Evolutionary conservation across 2,888 invertebrate genomes (phyloP).

Genomic region (Acrobasis consociella): DNA sequence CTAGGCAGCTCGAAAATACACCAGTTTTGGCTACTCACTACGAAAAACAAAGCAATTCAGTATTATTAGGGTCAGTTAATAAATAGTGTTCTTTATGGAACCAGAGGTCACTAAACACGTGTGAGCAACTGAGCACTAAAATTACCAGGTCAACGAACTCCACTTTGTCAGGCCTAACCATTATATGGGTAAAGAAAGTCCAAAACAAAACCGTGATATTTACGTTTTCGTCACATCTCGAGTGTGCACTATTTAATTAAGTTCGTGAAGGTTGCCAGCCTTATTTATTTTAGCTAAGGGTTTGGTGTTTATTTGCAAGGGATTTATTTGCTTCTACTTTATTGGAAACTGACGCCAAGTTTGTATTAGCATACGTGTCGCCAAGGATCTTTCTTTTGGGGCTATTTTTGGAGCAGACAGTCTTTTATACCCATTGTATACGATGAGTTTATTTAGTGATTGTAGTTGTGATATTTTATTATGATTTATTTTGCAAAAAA

Average conservation of each 20-base stretch:
- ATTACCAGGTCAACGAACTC: too few species aligned
- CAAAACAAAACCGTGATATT: conserved; percentile 3
- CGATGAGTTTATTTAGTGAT: neutral
- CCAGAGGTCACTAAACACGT: too few species aligned
- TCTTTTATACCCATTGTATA: neutral
- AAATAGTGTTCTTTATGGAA: too few species aligned
- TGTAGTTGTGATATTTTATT: neutral
- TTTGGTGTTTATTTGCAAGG: conserved; percentile 46
- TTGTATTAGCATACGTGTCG: conserved; percentile 36
- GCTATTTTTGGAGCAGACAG: conserved; percentile 21
- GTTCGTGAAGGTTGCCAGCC: conserved; percentile 42
- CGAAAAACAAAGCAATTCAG: too few species aligned
- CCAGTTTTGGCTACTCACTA: too few species aligned
- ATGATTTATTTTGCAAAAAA: neutral
- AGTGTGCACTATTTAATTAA: conserved; percentile 43
- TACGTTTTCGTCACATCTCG: conserved; percentile 7
- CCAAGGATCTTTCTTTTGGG: conserved; percentile 25
- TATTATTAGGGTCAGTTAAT: too few species aligned
- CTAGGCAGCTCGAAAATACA: too few species aligned
- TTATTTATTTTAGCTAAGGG: conserved; percentile 52
- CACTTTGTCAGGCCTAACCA: too few species aligned
- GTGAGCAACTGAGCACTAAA: too few species aligned
- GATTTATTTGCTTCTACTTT: conserved; percentile 47
- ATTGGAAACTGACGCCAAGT: conserved; percentile 44
- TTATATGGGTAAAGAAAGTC: too few species aligned